A percentile compares a stretch with the other conserved stretches of the same genome.
These are phyloP conservation scores for Drosophila auraria DNA, from an alignment of 1,140 invertebrate species.

Conservation along the genomic window DNA sequence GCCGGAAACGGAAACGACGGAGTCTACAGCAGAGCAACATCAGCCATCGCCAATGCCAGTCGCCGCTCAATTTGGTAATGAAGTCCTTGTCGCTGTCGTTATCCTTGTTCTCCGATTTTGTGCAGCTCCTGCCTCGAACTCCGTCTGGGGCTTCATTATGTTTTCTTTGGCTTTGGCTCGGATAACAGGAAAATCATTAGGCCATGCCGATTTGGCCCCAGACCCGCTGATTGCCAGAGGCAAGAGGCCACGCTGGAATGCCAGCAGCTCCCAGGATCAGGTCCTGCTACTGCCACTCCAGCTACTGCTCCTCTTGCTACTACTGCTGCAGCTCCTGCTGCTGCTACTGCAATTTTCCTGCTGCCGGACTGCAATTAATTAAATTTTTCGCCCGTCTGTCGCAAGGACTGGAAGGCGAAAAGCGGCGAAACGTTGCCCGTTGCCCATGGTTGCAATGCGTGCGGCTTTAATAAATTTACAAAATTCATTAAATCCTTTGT, in stretches of 20 bases:
- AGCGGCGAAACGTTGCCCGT: constrained; percentile 21
- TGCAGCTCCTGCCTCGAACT: constrained; percentile 13
- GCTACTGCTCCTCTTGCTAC: constrained; percentile 1
- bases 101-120: constrained; percentile 25
- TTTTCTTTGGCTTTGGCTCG: constrained; percentile 65
- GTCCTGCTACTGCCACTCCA: neutral
- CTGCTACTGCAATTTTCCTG: constrained; percentile 51
- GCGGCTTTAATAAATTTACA: constrained; percentile 78
- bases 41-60: constrained; percentile 39
- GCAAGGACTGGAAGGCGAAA: constrained; percentile 34
- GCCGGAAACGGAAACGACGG: constrained; percentile 73
- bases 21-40: constrained; percentile 52
- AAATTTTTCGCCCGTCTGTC: constrained; percentile 62
- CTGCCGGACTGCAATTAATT: constrained; percentile 76
- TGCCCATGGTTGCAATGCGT: constrained; percentile 49
- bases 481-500: constrained; percentile 71
- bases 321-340: constrained; percentile 14
- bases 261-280: neutral
- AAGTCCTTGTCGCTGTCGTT: constrained; percentile 66
- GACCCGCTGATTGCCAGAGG: constrained; percentile 65
- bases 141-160: constrained; percentile 70
- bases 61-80: constrained; percentile 82
- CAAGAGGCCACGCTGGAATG: constrained; percentile 21
- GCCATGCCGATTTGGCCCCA: constrained; percentile 73
- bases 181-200: constrained; percentile 83